These are phyloP conservation scores for Nansenia antarctica DNA, from an alignment of 2,113 vertebrate genomes.

Conservation along the genomic window DNA sequence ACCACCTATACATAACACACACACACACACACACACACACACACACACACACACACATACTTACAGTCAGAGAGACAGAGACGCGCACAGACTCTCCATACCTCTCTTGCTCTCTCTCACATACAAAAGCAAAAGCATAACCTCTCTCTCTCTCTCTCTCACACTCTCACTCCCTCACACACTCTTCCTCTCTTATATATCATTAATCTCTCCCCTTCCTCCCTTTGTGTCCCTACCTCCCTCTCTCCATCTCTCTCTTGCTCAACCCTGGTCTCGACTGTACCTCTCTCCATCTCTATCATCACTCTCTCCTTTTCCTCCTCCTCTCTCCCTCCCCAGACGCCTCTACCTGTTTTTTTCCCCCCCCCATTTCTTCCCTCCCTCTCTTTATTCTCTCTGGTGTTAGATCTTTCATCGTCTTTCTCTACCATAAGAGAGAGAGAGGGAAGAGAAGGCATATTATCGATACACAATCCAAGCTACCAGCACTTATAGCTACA, in stretches of 20 bases:
- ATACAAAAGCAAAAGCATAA: too few species aligned
- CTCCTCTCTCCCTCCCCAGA: background rate
- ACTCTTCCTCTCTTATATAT: too few species aligned
- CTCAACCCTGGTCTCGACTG: background rate
- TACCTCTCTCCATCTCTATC: constrained; percentile 56
- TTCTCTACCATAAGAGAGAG: constrained; percentile 25
- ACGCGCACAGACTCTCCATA: too few species aligned
- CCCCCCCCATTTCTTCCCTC: constrained; percentile 19
- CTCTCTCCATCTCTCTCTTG: constrained; percentile 12
- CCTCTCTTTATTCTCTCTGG: constrained; percentile 15
- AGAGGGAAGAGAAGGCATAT: constrained; percentile 55
- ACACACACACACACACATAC: too few species aligned
- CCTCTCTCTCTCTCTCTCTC: constrained; percentile 42
- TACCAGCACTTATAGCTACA: constrained; percentile 71
- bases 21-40: too few species aligned
- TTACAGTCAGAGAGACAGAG: too few species aligned
- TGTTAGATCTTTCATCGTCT: background rate
- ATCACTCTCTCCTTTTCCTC: constrained; percentile 40
- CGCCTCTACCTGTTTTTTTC: constrained; percentile 3
- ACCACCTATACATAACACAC: too few species aligned
- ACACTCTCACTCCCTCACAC: constrained; percentile 27
- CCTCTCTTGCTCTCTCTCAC: too few species aligned
- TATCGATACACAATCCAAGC: constrained; percentile 70
- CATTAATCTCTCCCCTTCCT: too few species aligned
- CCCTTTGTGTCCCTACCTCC: constrained; percentile 35